Percentiles rank a stretch among this genome's conserved stretches.
phyloP scores from a whole-genome alignment of 23 tunicate species.

The Corella eumyota region DNA sequence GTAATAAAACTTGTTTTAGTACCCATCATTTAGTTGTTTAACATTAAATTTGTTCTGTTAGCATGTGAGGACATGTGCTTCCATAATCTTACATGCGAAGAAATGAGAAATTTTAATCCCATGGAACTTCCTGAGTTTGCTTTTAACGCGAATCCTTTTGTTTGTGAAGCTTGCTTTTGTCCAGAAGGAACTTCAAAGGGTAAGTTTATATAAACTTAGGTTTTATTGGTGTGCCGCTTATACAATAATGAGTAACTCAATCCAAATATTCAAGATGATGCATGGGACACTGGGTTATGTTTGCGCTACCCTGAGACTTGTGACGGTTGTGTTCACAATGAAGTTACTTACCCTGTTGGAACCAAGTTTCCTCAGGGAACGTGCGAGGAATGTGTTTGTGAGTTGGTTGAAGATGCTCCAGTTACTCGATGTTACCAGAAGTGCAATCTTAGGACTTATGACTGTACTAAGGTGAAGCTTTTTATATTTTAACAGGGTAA shows the following conservation, averaged over 20 bases:
- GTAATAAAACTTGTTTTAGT: background rate
- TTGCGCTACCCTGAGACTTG: constrained; percentile 37
- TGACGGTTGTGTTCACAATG: constrained; percentile 53
- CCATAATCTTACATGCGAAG: constrained; percentile 59
- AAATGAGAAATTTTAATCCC: constrained; percentile 50
- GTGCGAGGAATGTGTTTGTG: constrained; percentile 78
- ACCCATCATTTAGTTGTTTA: background rate
- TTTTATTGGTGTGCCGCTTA: background rate
- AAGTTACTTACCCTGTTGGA: constrained; percentile 50
- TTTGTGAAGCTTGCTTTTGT: constrained; percentile 51
- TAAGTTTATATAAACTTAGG: background rate
- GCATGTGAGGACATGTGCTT: constrained; percentile 47
- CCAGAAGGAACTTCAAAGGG: constrained; percentile 69
- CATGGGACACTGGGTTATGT: constrained; percentile 67
- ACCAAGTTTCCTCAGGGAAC: constrained; percentile 56
- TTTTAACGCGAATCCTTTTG: constrained; percentile 29
- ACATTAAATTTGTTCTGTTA: background rate
- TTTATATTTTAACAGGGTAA: background rate
- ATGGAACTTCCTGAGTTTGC: constrained; percentile 28
- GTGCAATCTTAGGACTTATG: constrained; percentile 54
- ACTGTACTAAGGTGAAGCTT: constrained; percentile 45
- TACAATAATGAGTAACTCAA: background rate
- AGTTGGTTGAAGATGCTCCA: constrained; percentile 18
- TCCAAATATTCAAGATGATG: constrained; percentile 23
- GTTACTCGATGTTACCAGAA: constrained; percentile 33